These are phyloP conservation scores for Pelecanoides urinatrix DNA, from an alignment of 2,113 vertebrate genomes.

Conservation along the genomic window DNA sequence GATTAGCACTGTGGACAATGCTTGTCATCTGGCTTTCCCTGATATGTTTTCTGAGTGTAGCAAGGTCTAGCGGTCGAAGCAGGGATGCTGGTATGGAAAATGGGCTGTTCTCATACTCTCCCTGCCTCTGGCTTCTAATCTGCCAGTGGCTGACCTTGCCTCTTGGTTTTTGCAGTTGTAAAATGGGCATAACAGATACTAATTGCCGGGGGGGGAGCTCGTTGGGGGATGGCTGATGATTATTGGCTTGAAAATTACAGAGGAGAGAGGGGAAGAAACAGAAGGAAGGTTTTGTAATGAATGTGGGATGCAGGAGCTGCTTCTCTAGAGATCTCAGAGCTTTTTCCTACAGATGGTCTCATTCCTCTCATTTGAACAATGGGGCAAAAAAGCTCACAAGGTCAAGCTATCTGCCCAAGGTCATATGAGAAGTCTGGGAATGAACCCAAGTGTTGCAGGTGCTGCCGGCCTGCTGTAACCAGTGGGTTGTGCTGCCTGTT, in stretches of 20 bases:
- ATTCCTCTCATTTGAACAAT: neutral
- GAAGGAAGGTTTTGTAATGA: neutral
- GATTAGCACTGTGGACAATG: constrained; percentile 33
- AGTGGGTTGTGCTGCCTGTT: neutral
- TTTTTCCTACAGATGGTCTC: neutral
- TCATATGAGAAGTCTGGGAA: neutral
- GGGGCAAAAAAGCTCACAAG: neutral
- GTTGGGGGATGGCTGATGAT: neutral
- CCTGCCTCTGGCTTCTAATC: neutral
- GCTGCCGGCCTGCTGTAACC: neutral
- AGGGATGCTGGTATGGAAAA: neutral
- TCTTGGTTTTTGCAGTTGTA: neutral
- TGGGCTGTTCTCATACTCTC: neutral
- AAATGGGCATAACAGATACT: neutral
- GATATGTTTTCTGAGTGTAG: neutral
- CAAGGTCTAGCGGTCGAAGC: constrained; percentile 3
- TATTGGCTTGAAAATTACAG: constrained; percentile 28
- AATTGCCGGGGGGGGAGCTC: neutral
- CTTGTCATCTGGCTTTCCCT: neutral
- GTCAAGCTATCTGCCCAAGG: neutral
- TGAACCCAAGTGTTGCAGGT: neutral
- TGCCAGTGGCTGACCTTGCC: neutral
- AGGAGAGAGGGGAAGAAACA: neutral
- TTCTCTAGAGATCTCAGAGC: neutral
- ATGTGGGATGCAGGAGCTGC: neutral